phyloP scores from a whole-genome alignment of 2,797 vertebrate genomes.

The Harpagifer antarcticus region DNA sequence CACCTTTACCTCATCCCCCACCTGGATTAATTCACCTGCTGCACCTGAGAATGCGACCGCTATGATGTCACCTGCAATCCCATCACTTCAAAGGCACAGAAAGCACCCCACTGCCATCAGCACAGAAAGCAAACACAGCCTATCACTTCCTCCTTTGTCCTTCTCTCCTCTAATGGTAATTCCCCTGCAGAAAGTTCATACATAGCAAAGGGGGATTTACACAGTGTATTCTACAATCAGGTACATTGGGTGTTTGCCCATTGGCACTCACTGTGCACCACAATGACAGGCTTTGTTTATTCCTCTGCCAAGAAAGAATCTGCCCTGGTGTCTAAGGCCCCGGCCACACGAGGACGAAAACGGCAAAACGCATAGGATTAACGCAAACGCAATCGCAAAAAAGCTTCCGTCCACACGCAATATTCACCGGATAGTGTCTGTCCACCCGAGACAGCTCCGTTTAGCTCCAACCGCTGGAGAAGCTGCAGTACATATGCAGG shows the following conservation, averaged over 20 bases:
- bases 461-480: too few relatives aligned
- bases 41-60: slow-evolving; percentile 81
- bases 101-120: slow-evolving; percentile 63
- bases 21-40: slow-evolving; percentile 76
- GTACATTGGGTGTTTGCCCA: slow-evolving; percentile 74
- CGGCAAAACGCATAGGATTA: too few relatives aligned
- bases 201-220: slow-evolving; percentile 58
- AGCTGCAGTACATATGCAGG: too few relatives aligned
- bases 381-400: too few relatives aligned
- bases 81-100: slow-evolving; percentile 78
- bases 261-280: slow-evolving; percentile 46
- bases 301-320: slow-evolving; percentile 60
- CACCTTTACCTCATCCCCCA: slow-evolving; percentile 70
- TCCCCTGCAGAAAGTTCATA: slow-evolving; percentile 63
- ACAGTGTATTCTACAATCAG: slow-evolving; percentile 63
- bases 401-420: too few relatives aligned
- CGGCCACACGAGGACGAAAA: too few relatives aligned
- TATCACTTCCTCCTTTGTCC: slow-evolving; percentile 75
- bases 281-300: slow-evolving; percentile 66
- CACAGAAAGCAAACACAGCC: slow-evolving; percentile 64
- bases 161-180: slow-evolving; percentile 66
- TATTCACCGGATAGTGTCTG: too few relatives aligned
- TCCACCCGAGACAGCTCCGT: too few relatives aligned
- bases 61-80: slow-evolving; percentile 80
- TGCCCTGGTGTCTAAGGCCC: slow-evolving; percentile 25